These are phyloP conservation scores for Chesias legatella DNA, from an alignment of 2,888 invertebrate genomes.

Conservation along the genomic window DNA sequence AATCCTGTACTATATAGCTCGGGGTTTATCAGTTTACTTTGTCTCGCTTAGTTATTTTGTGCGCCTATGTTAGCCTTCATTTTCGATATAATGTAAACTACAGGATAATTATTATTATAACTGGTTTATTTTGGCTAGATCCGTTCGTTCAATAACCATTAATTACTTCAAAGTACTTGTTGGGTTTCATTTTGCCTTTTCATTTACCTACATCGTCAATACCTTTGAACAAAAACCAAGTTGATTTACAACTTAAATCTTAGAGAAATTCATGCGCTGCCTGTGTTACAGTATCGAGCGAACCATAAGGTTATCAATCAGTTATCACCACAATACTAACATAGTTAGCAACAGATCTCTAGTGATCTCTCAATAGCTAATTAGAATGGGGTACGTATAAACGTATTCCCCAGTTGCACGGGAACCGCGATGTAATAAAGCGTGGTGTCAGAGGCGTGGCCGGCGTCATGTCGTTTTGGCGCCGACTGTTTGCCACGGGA, in stretches of 20 bases:
- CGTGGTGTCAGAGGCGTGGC: constrained; percentile 65
- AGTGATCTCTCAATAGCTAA: constrained; percentile 34
- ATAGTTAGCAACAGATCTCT: constrained; percentile 23
- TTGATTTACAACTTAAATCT: too few relatives aligned
- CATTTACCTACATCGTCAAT: too few relatives aligned
- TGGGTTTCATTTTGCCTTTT: too few relatives aligned
- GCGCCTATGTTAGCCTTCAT: constrained; percentile 44
- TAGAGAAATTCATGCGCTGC: constrained; percentile 12
- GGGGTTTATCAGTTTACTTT: constrained; percentile 67
- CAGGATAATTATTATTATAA: constrained; percentile 40
- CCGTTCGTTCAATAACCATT: too few relatives aligned
- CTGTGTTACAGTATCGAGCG: constrained; percentile 11
- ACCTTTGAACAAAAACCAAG: too few relatives aligned
- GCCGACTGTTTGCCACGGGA: constrained; percentile 56
- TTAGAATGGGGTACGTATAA: constrained; percentile 35
- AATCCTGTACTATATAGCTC: constrained; percentile 51
- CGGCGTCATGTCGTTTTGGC: constrained; percentile 69
- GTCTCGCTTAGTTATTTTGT: constrained; percentile 67
- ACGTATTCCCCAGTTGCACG: constrained; percentile 41
- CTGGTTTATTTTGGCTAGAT: too few relatives aligned
- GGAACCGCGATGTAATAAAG: constrained; percentile 48
- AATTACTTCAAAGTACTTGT: too few relatives aligned
- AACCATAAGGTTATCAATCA: constrained; percentile 18
- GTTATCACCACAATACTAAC: constrained; percentile 7
- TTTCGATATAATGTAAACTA: constrained; percentile 36